Percentiles rank a stretch among this genome's conserved stretches.
phyloP scores from a whole-genome alignment of 2,888 invertebrate genomes.

The Oligia latruncula region DNA sequence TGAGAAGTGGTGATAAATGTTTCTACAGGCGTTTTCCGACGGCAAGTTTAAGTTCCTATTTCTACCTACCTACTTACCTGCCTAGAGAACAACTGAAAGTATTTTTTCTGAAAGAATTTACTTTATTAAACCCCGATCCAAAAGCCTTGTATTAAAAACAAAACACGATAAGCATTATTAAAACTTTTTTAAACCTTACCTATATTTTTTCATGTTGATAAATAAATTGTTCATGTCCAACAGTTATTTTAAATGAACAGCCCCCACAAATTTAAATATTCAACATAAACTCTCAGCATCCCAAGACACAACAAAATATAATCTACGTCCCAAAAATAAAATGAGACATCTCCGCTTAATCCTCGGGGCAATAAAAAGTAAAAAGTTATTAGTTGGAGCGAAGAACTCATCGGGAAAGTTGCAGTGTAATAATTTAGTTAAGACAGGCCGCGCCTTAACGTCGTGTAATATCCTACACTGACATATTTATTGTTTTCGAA shows the following conservation, averaged over 20 bases:
- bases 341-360: constrained; percentile 76
- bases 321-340: constrained; percentile 71
- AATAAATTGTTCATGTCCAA: background rate
- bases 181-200: background rate
- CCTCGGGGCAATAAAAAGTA: constrained; percentile 84
- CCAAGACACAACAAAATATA: constrained; percentile 60
- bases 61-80: background rate
- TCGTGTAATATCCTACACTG: constrained; percentile 87
- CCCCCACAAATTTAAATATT: constrained; percentile 40
- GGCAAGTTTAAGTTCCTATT: background rate
- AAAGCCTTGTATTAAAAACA: background rate
- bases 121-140: background rate
- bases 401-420: constrained; percentile 87
- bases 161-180: background rate
- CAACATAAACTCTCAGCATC: constrained; percentile 38
- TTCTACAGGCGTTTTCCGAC: background rate
- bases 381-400: constrained; percentile 86
- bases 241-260: constrained; percentile 17
- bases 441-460: constrained; percentile 79
- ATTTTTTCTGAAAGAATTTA: background rate
- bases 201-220: background rate
- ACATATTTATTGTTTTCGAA: constrained; percentile 89
- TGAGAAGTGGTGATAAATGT: background rate
- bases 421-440: constrained; percentile 88
- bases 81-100: background rate